These are phyloP conservation scores for Sakesphorus luctuosus DNA, from an alignment of 2,113 vertebrate species.

Conservation along the genomic window DNA sequence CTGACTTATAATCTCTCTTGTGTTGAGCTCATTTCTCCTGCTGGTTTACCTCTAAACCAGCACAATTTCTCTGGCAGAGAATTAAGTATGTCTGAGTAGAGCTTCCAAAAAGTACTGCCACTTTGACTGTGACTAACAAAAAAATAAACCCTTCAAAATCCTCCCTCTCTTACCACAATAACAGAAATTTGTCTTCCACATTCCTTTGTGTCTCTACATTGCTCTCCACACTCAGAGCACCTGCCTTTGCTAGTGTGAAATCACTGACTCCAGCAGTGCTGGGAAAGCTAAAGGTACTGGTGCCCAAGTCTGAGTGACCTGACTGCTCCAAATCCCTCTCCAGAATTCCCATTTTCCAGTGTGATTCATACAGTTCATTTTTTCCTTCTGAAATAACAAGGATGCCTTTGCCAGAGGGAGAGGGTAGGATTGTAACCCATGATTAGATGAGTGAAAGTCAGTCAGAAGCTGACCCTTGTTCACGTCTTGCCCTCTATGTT, in stretches of 20 bases:
- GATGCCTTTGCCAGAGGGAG: neutral
- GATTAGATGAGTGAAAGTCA: neutral
- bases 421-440: neutral
- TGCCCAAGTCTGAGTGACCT: neutral
- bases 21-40: no score
- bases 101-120: neutral
- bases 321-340: neutral
- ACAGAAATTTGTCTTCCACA: neutral
- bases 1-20: no score
- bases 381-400: neutral
- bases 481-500: neutral
- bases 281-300: neutral
- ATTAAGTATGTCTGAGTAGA: neutral
- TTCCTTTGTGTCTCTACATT: neutral
- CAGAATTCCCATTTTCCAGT: neutral
- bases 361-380: fast-evolving
- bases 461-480: neutral
- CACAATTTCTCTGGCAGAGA: neutral
- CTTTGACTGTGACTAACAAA: neutral
- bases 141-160: neutral
- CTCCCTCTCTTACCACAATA: neutral
- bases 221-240: neutral
- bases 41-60: no score
- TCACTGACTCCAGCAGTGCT: neutral
- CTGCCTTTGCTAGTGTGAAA: neutral